Evolutionary conservation across 2,888 invertebrate species (phyloP), one percentile per base, ranked within the genome.

Genomic region (Phortica magna): DNA sequence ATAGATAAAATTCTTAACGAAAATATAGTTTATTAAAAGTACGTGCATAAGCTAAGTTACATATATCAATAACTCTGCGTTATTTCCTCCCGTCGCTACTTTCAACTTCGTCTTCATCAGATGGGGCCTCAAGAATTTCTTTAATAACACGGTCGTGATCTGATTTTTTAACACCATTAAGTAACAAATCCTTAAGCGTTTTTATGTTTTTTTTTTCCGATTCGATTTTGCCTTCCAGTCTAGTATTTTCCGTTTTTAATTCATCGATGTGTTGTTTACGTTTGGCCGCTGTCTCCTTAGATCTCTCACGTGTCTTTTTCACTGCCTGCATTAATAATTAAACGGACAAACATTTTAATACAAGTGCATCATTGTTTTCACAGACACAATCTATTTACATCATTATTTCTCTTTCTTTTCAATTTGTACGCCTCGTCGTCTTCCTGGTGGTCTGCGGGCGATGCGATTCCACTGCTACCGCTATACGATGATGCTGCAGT

Each of bases 381-480:
- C 5, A 31, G 31, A 4, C 31, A 31, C 31, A 31, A 31, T 31
- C 59, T 55, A 79, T 76, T 81, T 85, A 91, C 92, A 88, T 91
- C 89, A 82, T 92, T 92, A 78, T 92, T 92, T 79, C 91, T 84
- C 82, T 90, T 83, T 81, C 92, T 86, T 84, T 92, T 91, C 78
- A 89, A 83, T 78, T 87, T 84, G 77, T 91, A 91, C 64, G 87
- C 88, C 55, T 88, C 89, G 75, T 86, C 87, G 43, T 85, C 83
- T 19, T 82, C 80, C 22, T 88, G 88, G 42, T 90, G 89, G 83
- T 84, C 85, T 83, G 48, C 84, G 85, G 22, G 78, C 77, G 76
- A 77, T 76, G 80, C 64, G 75, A 79, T 76, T n/a, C 76, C 76
- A 43, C 70, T 76, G 59, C 78, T 61, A 9, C 65, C 22, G 41